phyloP scores from a whole-genome alignment of 2,888 invertebrate species.

The Volucella bombylans region DNA sequence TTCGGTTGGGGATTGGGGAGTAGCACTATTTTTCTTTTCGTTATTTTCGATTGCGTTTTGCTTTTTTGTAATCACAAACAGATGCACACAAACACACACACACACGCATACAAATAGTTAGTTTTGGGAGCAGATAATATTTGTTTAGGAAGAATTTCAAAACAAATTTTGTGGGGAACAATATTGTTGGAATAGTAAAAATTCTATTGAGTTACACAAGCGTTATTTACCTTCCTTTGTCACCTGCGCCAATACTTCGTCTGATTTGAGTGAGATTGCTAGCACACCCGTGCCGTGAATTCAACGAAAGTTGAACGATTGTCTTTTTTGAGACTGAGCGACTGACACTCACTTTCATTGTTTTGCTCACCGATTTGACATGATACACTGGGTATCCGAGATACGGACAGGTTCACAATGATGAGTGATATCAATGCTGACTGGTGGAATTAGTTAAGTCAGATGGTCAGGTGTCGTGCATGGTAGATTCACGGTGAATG shows the following conservation, averaged over 20 bases:
- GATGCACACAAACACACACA: too few relatives aligned
- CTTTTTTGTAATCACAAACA: slow-evolving; percentile 28
- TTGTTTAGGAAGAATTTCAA: not conserved
- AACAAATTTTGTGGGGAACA: slow-evolving; percentile 21
- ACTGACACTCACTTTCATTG: slow-evolving; percentile 26
- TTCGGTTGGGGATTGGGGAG: not conserved
- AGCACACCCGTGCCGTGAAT: slow-evolving; percentile 39
- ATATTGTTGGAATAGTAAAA: slow-evolving; percentile 15
- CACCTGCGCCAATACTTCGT: slow-evolving; percentile 77
- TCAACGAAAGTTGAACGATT: slow-evolving; percentile 57
- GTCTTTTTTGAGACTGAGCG: not conserved
- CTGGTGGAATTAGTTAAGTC: not conserved
- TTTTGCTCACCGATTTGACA: slow-evolving; percentile 35
- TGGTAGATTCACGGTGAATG: slow-evolving; percentile 13
- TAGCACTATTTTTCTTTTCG: not conserved
- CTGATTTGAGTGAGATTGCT: slow-evolving; percentile 69
- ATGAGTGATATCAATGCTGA: too few relatives aligned
- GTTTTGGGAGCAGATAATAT: not conserved
- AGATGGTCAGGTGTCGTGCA: slow-evolving; percentile 27
- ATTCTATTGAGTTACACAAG: slow-evolving; percentile 63
- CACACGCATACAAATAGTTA: not conserved
- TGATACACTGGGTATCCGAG: not conserved
- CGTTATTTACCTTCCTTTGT: slow-evolving; percentile 76
- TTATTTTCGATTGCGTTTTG: slow-evolving; percentile 40
- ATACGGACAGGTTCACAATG: slow-evolving; percentile 37